Evolutionary conservation across 2,797 vertebrate genomes (phyloP), one percentile per base, ranked within the genome.

Genomic region (Gallirallus australis): DNA sequence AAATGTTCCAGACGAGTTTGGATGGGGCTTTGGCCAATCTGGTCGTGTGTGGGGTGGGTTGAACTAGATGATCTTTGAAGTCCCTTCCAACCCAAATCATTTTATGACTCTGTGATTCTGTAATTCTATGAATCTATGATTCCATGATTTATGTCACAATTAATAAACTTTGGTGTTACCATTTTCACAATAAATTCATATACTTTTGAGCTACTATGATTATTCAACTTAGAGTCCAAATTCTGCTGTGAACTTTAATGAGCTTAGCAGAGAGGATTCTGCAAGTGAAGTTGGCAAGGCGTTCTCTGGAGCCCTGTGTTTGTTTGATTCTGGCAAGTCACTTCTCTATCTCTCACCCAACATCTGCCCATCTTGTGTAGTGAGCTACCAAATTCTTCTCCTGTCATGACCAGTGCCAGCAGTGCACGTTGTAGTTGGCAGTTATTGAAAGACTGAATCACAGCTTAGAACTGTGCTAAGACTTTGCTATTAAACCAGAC

Each of bases 181-280:
- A 53, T 72, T 89, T 94, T 89, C 78, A 73, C 59, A 80, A 37
- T 35, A 80, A 94, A 92, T 91, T 85, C 87, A 78, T 82, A 53
- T 37, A 53, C n/a, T 86, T 96, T 27, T 80, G 24, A 66, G n/a
- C 45, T 82, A 53, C 70, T 87, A 40, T 77, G 50, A 53, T 70
- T 61, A 68, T 68, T 94, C 69, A 53, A 56, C 68, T 81, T 68
- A 8, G 52, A 68, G 61, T 93, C 78, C 78, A 93, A 85, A 91
- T 93, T 92, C 84, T 80, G 25, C 75, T 87, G 33, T 7, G 21
- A 94, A 60, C 75, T 87, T 57, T 77, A 82, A 93, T 52, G 78
- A 77, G 71, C 66, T 91, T 81, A 86, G 66, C 69, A 66, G 69
- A 60, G 60, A 82, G 68, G 25, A 82, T 90, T 25, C 78, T 92